Conservation (phyloP, 2,888 invertebrate genomes). For the Brenthis hecate region DNA sequence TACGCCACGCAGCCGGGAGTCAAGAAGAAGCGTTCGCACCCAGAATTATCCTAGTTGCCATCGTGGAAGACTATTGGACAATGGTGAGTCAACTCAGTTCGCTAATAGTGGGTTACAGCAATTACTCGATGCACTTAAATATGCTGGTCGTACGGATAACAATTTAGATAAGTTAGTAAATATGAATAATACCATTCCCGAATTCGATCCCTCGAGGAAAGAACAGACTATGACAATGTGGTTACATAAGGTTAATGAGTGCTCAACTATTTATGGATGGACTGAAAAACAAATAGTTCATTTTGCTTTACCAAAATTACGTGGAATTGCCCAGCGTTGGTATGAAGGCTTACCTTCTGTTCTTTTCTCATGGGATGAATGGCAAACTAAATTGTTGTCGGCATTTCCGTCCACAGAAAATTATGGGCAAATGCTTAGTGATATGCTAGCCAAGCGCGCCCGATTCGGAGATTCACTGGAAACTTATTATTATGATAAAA, state of each 20-base stretch:
- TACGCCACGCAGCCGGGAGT: not conserved
- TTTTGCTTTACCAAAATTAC: slow-evolving; percentile 37
- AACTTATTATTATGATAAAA: slow-evolving; percentile 38
- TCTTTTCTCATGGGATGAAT: slow-evolving; percentile 43
- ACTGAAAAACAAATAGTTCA: slow-evolving; percentile 39
- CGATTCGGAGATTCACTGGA: slow-evolving; percentile 32
- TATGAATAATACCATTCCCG: slow-evolving; percentile 20
- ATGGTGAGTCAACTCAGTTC: too few relatives aligned
- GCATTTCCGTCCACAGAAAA: slow-evolving; percentile 45
- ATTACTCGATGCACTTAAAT: not conserved
- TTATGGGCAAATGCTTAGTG: slow-evolving; percentile 42
- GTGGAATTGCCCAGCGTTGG: slow-evolving; percentile 44
- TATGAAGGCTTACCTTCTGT: slow-evolving; percentile 41
- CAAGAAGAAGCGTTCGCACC: not conserved
- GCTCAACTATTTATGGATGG: slow-evolving; percentile 42
- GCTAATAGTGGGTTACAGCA: not conserved
- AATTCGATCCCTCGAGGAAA: slow-evolving; percentile 28
- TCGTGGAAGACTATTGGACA: not conserved
- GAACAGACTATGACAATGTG: slow-evolving; percentile 35
- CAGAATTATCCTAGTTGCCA: too few relatives aligned
- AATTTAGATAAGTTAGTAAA: too few relatives aligned
- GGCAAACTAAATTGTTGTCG: slow-evolving; percentile 41
- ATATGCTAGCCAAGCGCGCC: slow-evolving; percentile 42
- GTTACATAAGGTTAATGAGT: slow-evolving; percentile 41
- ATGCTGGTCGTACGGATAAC: not conserved